Evolutionary conservation across 2,113 vertebrate species (phyloP).

Genomic region (Potamarius usumacintae): DNA sequence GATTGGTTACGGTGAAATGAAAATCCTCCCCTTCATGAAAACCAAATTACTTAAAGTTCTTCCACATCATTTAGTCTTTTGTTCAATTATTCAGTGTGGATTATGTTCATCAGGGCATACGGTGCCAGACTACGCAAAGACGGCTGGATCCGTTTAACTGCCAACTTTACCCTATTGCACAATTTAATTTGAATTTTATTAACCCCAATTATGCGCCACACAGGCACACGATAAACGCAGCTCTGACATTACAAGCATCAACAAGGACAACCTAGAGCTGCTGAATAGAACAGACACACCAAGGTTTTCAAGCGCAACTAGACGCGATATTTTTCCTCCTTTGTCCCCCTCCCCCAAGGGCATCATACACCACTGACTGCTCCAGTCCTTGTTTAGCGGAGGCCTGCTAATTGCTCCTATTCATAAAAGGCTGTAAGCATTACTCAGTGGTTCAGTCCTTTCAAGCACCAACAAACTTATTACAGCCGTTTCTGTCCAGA

Average conservation of each 20-base stretch:
- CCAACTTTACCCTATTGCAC: background rate
- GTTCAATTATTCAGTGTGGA: background rate
- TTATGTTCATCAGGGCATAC: background rate
- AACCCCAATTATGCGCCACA: background rate
- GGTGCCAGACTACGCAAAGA: background rate
- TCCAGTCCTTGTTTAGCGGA: conserved; percentile 11
- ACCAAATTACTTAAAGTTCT: background rate
- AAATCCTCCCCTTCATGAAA: background rate
- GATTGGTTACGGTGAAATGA: background rate
- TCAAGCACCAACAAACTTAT: conserved; percentile 15
- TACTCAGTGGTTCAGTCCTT: conserved; percentile 30
- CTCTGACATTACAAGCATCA: background rate
- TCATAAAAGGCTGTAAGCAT: conserved; percentile 34
- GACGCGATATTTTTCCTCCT: conserved; percentile 19
- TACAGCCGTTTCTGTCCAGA: conserved; percentile 19
- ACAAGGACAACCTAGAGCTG: conserved; percentile 6
- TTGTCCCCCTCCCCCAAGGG: conserved; percentile 33
- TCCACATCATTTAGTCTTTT: background rate
- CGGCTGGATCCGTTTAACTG: background rate
- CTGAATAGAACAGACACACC: conserved; percentile 11
- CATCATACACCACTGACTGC: conserved; percentile 28
- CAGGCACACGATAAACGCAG: conserved; percentile 1
- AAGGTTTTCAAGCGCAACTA: conserved; percentile 33
- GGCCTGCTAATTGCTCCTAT: conserved; percentile 35
- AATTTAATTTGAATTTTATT: background rate